A percentile compares a stretch with the other conserved stretches of the same genome.
phyloP scores from a whole-genome alignment of 2,113 vertebrate genomes.

The Tamias sibiricus region DNA sequence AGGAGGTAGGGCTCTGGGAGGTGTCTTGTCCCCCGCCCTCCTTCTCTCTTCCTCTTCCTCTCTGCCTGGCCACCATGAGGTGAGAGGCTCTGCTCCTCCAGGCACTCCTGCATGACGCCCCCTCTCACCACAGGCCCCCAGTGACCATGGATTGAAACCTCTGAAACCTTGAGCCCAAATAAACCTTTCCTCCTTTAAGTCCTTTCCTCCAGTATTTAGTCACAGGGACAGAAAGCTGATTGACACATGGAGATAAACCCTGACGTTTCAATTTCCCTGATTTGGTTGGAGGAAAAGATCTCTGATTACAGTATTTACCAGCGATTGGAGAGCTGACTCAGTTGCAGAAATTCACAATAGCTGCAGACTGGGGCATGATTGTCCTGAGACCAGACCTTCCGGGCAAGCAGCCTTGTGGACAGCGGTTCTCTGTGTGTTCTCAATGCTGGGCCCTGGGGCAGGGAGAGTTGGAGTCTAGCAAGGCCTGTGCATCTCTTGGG shows the following conservation, averaged over 20 bases:
- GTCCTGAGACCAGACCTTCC: constrained; percentile 10
- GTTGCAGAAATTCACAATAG: constrained; percentile 64
- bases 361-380: neutral
- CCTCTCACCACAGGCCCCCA: neutral
- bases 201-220: neutral
- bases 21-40: neutral
- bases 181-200: neutral
- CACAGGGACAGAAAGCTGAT: neutral
- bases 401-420: neutral
- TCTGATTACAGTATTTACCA: constrained; percentile 63
- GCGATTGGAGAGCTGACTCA: constrained; percentile 47
- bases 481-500: neutral
- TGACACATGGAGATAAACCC: neutral
- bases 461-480: neutral
- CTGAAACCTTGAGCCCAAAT: neutral
- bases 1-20: neutral
- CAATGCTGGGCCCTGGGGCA: neutral
- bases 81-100: neutral
- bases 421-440: neutral
- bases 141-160: neutral
- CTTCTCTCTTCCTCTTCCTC: too few species aligned
- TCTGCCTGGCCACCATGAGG: neutral
- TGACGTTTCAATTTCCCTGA: constrained; percentile 24
- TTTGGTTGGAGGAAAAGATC: constrained; percentile 4
- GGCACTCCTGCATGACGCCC: neutral